Conservation (phyloP, 2,797 vertebrate species). For the Rhadinocentrus ornatus region DNA sequence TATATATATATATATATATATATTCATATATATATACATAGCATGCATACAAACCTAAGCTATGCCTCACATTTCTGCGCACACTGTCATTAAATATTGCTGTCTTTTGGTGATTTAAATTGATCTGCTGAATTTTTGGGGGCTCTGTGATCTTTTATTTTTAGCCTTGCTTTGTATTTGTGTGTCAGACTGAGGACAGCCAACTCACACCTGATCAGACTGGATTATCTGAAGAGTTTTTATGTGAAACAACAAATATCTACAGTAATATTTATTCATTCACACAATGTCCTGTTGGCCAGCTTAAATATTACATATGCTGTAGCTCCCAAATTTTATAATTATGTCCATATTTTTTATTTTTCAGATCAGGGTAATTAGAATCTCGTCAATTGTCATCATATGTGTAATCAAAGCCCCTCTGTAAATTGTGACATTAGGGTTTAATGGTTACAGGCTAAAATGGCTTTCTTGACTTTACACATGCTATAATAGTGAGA, state of each 20-base stretch:
- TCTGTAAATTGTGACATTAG: slow-evolving; percentile 8
- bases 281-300: too few species aligned
- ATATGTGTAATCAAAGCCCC: slow-evolving; percentile 8
- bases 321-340: too few species aligned
- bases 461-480: slow-evolving; percentile 4
- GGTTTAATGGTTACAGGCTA: slow-evolving; percentile 27
- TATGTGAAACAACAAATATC: too few species aligned
- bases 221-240: slow-evolving; percentile 3
- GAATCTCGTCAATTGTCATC: too few species aligned
- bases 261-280: too few species aligned
- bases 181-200: slow-evolving; percentile 18
- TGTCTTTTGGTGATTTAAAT: too few species aligned
- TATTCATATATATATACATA: not conserved
- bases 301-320: too few species aligned
- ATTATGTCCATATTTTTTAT: too few species aligned
- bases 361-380: too few species aligned
- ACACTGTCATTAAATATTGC: too few species aligned
- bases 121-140: not conserved
- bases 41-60: too few species aligned
- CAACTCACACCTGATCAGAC: slow-evolving; percentile 28
- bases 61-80: too few species aligned
- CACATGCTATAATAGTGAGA: not conserved
- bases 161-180: slow-evolving; percentile 32
- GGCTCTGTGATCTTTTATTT: slow-evolving; percentile 25
- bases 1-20: slow-evolving; percentile 13